These are phyloP conservation scores for Helarctos malayanus DNA, from an alignment of 2,797 vertebrate genomes.

Conservation along the genomic window DNA sequence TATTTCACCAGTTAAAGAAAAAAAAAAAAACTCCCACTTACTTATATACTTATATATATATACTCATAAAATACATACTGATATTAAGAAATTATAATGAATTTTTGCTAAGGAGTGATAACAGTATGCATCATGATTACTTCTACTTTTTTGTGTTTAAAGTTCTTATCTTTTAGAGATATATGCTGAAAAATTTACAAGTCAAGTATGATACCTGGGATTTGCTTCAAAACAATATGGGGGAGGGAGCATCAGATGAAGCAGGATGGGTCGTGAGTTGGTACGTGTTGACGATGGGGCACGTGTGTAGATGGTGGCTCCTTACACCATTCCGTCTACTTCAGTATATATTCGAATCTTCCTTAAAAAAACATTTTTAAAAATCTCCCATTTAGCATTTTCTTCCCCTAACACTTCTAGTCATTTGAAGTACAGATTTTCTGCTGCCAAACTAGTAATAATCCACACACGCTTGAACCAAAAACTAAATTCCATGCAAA, in stretches of 20 bases:
- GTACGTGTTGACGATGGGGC: neutral
- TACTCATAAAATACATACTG: neutral
- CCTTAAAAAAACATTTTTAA: neutral
- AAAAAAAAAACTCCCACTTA: neutral
- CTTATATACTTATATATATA: no score
- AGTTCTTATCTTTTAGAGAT: neutral
- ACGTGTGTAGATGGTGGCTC: rapidly evolving
- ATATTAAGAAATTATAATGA: neutral
- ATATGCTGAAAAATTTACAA: neutral
- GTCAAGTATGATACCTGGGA: neutral
- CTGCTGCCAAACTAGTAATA: neutral
- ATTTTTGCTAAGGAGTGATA: neutral
- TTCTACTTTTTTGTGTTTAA: neutral
- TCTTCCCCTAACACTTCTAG: neutral
- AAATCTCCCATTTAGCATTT: neutral
- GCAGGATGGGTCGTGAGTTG: neutral
- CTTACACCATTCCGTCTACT: neutral
- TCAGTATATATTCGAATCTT: neutral
- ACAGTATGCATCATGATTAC: neutral
- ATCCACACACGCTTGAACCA: neutral
- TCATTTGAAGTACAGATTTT: neutral
- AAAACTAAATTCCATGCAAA: neutral
- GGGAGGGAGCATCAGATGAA: no score
- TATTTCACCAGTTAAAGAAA: neutral
- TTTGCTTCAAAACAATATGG: neutral